Percentiles rank a stretch among this genome's conserved stretches.
phyloP scores from a whole-genome alignment of 2,797 vertebrate species.

The Microctenopoma lineatum region DNA sequence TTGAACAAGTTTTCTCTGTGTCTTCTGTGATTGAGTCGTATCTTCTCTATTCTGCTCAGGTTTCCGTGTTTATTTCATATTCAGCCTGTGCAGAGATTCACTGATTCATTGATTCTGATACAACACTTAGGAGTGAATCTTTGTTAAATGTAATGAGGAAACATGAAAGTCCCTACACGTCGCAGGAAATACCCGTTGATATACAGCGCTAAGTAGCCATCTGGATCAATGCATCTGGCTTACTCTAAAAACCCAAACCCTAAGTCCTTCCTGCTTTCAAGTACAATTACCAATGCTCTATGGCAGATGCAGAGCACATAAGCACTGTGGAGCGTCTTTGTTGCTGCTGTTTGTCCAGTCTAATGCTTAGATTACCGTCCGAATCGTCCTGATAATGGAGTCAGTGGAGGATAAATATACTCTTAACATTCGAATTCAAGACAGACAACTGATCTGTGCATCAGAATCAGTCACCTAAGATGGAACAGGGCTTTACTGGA shows the following conservation, averaged over 20 bases:
- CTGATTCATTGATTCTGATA: neutral
- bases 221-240: neutral
- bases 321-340: slow-evolving; percentile 36
- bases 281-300: slow-evolving; percentile 15
- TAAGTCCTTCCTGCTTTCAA: slow-evolving; percentile 22
- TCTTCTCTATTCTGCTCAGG: neutral
- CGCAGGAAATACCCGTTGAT: slow-evolving; percentile 3
- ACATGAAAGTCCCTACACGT: neutral
- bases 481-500: slow-evolving; percentile 1
- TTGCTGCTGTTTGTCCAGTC: slow-evolving; percentile 41
- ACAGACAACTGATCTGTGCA: slow-evolving; percentile 13
- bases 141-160: neutral
- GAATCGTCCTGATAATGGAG: slow-evolving; percentile 19
- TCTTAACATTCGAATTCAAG: slow-evolving; percentile 22
- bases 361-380: slow-evolving; percentile 36
- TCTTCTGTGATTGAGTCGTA: slow-evolving; percentile 18
- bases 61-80: neutral
- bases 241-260: slow-evolving; percentile 9
- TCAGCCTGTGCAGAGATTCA: neutral
- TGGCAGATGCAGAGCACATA: slow-evolving; percentile 33
- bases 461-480: slow-evolving; percentile 8
- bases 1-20: slow-evolving; percentile 11
- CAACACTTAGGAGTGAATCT: neutral
- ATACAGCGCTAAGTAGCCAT: slow-evolving; percentile 16
- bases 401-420: slow-evolving; percentile 35